Percentiles rank a stretch among this genome's conserved stretches.
These are phyloP conservation scores for Rhinophrynus dorsalis DNA, from an alignment of 2,797 vertebrate genomes.

Conservation along the genomic window DNA sequence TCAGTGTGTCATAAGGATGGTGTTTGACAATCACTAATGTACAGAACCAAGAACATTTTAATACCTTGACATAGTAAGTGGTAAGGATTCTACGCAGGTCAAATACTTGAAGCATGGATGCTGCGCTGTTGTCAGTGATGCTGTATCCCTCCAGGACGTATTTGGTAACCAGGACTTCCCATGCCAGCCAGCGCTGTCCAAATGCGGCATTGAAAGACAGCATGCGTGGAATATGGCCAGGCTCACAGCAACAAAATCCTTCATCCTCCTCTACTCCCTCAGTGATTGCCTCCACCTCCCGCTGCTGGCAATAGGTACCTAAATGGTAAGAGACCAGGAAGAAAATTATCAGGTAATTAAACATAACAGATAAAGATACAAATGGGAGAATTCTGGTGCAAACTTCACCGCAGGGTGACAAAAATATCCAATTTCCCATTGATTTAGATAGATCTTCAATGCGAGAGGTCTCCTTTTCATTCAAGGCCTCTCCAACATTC, in stretches of 20 bases:
- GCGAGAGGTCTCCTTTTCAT: no score
- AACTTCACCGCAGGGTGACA: no score
- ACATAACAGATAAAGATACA: no score
- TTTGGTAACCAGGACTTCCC: constrained; percentile 96
- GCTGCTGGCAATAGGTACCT: constrained; percentile 97
- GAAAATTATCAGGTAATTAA: no score
- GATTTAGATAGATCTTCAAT: no score
- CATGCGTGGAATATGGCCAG: constrained; percentile 91
- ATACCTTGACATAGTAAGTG: constrained; percentile 96
- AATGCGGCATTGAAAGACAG: constrained; percentile 95
- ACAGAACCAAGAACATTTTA: no score
- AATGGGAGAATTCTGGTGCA: no score
- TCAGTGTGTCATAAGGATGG: no score
- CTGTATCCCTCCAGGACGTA: constrained; percentile 96
- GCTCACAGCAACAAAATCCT: constrained; percentile 96
- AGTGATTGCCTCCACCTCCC: constrained; percentile 96
- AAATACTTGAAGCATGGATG: constrained; percentile 98
- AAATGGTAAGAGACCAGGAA: no score
- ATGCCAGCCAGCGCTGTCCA: constrained; percentile 94
- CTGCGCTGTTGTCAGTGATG: constrained; percentile 96
- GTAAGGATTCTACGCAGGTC: constrained; percentile 95
- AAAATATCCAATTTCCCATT: no score
- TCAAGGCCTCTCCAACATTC: no score
- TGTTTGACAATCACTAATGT: no score
- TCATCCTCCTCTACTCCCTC: constrained; percentile 98